Evolutionary conservation across 2,797 vertebrate genomes (phyloP).

Genomic region (Tauraco hartlaubi): DNA sequence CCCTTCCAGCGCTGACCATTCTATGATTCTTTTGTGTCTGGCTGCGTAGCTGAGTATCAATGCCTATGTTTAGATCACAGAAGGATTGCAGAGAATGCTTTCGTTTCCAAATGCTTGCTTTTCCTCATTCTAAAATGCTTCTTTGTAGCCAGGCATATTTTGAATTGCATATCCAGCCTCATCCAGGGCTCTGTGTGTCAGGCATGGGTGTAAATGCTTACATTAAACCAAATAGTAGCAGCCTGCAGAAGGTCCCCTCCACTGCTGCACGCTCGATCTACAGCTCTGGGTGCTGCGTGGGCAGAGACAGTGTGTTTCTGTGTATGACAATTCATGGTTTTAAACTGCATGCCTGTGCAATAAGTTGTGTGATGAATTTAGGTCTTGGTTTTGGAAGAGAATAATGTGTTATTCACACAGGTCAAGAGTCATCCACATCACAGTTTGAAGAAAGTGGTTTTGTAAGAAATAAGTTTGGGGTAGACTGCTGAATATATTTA

Average conservation of each 20-base stretch:
- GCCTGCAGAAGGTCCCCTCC: neutral
- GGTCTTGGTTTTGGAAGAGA: neutral
- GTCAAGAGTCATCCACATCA: neutral
- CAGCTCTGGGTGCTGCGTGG: neutral
- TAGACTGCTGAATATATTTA: neutral
- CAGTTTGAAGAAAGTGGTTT: neutral
- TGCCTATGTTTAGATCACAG: neutral
- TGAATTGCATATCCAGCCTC: rapidly evolving
- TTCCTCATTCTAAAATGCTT: neutral
- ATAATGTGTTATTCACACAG: neutral
- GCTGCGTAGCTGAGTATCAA: neutral
- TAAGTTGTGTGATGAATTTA: neutral
- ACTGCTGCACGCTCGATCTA: rapidly evolving
- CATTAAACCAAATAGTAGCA: neutral
- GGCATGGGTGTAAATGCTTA: neutral
- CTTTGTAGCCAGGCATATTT: neutral
- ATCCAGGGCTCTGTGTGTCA: neutral
- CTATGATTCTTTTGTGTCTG: neutral
- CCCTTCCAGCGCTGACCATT: too few relatives aligned
- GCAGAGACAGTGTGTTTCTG: neutral
- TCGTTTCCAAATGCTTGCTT: neutral
- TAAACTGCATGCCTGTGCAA: neutral
- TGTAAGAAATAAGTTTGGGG: neutral
- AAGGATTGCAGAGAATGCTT: neutral
- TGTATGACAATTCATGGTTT: neutral